Evolutionary conservation across 2,888 invertebrate genomes (phyloP), one percentile per base, ranked within the genome.

Genomic region (Idaea aversata): DNA sequence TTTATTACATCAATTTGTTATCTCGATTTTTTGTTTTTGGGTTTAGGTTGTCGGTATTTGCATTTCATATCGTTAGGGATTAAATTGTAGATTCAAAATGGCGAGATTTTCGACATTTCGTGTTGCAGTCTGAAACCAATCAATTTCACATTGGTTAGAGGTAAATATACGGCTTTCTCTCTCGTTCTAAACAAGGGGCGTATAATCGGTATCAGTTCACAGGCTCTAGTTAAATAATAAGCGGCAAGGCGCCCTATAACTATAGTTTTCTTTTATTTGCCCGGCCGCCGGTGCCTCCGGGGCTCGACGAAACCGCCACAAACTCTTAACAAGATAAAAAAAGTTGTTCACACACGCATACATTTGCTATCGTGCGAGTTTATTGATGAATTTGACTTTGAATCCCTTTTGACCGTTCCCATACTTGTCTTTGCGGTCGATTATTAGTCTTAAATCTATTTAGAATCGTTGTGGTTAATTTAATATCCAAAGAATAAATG

Each of bases 161-260:
- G 68, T 74, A 70, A 61, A 63, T 69, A 78, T 81, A 75, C 74
- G 67, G 69, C 69, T 71, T 69, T 85, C 79, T 77, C 79, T 76
- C 72, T 86, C 80, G 64, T 69, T 74, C 80, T 80, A 72, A 77
- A 78, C 74, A 74, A 79, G 81, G 82, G 84, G 90, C 88, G 86
- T 84, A 82, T 86, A 83, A 87, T 86, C 81, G 79, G 83, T 82
- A 81, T 87, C 82, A 82, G 85, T 87, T 88, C 86, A 87, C 86
- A 84, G 84, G 85, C 78, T 79, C 88, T 90, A 90, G 89, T 91
- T 92, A 88, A 89, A 90, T 91, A 91, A 90, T 88, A 88, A 90
- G 88, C 88, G 87, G 85, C 81, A 79, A 78, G 79, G 83, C 81
- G 86, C 85, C 88, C 86, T 90, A 82, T 89, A 91, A 91, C 88